phyloP scores from a whole-genome alignment of 2,113 vertebrate genomes.

The Aldabrachelys gigantea region DNA sequence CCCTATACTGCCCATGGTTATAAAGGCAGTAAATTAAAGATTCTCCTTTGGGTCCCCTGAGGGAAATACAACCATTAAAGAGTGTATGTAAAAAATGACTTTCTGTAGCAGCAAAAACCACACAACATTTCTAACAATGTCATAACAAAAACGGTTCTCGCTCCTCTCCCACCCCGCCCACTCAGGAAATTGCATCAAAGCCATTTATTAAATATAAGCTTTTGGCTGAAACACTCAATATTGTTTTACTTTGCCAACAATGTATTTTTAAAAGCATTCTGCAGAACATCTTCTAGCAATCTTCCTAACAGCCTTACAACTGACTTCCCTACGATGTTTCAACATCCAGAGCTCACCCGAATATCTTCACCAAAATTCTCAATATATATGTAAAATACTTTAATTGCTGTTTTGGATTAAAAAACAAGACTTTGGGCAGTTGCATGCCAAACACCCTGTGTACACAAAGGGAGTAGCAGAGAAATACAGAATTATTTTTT shows the following conservation, averaged over 20 bases:
- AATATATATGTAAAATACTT: not conserved
- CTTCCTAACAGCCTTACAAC: not conserved
- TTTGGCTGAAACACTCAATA: slow-evolving; percentile 2
- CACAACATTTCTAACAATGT: not conserved
- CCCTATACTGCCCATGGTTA: slow-evolving; percentile 22
- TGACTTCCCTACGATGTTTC: not conserved
- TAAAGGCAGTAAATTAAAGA: slow-evolving; percentile 62
- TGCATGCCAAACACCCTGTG: not conserved
- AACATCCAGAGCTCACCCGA: not conserved
- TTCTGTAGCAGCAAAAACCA: not conserved
- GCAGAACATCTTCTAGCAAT: not conserved
- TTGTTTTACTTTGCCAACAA: slow-evolving; percentile 10
- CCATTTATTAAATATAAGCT: slow-evolving; percentile 13
- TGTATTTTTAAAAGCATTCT: slow-evolving; percentile 11
- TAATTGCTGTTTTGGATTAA: not conserved
- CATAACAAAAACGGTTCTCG: not conserved
- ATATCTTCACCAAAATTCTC: not conserved
- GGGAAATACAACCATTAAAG: slow-evolving; percentile 52
- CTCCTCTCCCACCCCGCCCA: not conserved
- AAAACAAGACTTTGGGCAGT: not conserved
- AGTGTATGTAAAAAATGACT: slow-evolving; percentile 4
- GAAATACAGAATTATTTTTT: not conserved
- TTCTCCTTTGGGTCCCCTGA: not conserved
- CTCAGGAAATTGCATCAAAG: not conserved
- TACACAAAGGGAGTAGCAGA: not conserved